Percentiles rank a stretch among this genome's conserved stretches.
These are phyloP conservation scores for Thalpophila matura DNA, from an alignment of 2,888 invertebrate species.

Conservation along the genomic window DNA sequence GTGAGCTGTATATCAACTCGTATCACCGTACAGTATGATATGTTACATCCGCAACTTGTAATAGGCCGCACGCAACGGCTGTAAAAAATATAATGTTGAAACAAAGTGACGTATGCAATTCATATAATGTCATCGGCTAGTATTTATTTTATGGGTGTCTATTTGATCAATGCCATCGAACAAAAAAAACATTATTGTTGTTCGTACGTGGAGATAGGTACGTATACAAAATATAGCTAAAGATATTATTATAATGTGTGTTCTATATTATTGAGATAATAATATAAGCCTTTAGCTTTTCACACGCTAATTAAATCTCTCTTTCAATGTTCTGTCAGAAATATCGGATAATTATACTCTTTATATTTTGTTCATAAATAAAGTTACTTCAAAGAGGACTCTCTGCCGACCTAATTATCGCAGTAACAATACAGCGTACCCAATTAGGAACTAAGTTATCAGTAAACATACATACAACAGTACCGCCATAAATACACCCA, in stretches of 20 bases:
- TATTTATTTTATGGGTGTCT: neutral
- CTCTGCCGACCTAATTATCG: constrained; percentile 8
- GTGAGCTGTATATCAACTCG: constrained; percentile 21
- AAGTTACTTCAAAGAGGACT: neutral
- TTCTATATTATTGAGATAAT: too few species aligned
- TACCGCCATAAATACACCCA: constrained; percentile 21
- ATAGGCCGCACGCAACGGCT: constrained; percentile 16
- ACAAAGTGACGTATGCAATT: constrained; percentile 2
- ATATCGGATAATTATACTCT: neutral
- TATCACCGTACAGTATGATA: constrained; percentile 23
- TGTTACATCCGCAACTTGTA: constrained; percentile 32
- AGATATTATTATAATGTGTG: too few species aligned
- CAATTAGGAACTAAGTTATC: constrained; percentile 22
- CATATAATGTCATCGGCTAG: neutral
- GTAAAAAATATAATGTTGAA: constrained; percentile 1
- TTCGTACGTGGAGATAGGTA: too few species aligned
- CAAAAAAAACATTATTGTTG: too few species aligned
- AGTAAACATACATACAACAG: constrained; percentile 8
- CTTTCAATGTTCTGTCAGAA: too few species aligned
- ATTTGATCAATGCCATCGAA: neutral
- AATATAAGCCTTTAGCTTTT: too few species aligned
- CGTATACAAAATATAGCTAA: too few species aligned
- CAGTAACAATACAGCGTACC: neutral
- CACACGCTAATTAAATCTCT: too few species aligned
- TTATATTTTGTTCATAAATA: neutral